Base-by-base conservation (phyloP, 2,113 vertebrate species). In the Oplegnathus fasciatus region DNA sequence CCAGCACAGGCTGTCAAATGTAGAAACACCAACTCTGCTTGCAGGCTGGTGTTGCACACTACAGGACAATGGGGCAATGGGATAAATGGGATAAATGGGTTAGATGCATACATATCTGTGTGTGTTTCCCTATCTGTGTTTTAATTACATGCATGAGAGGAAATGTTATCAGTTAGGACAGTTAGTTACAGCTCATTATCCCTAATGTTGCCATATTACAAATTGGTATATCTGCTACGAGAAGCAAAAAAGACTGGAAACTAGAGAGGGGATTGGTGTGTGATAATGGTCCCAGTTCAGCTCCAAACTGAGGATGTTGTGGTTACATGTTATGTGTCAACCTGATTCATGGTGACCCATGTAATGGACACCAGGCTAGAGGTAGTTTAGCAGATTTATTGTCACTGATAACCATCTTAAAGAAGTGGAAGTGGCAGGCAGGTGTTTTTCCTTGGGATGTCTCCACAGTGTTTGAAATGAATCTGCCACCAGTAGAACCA, bases 1-100 rank as follows among this genome's bases (percentile, higher is more conserved):
- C 61, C 65, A 75, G 61, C 66, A 44, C 48, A 66, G 58, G 28
- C 58, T 77, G 80, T 84, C 77, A 75, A 79, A 88, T 46, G 71
- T 42, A 62, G 70, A 78, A 76, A 84, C 30, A 20, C 46, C 50
- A 67, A 30, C 54, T 72, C 54, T 34, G 65, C 24, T 52, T 44
- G 40, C 64, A 76, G 44, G 20, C 62, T 54, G 67, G 11, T 55
- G 24, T 60, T 26, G 50, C 44, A 34, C 50, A 11, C 24, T n/a
- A 54, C 28, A 75, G 46, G 17, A 9, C 20, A 44, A 37, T 7
- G 15, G 4, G 18, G 37, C n/a, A n/a, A 42, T 18, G 61, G 20
- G 62, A 46, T 44, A 37, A n/a, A n/a, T n/a, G n/a, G n/a, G n/a
- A n/a, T n/a, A n/a, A 64, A 66, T 40, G 37, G 50, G 44, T 65